phyloP scores from a whole-genome alignment of 2,797 vertebrate species.

The Semotilus atromaculatus region DNA sequence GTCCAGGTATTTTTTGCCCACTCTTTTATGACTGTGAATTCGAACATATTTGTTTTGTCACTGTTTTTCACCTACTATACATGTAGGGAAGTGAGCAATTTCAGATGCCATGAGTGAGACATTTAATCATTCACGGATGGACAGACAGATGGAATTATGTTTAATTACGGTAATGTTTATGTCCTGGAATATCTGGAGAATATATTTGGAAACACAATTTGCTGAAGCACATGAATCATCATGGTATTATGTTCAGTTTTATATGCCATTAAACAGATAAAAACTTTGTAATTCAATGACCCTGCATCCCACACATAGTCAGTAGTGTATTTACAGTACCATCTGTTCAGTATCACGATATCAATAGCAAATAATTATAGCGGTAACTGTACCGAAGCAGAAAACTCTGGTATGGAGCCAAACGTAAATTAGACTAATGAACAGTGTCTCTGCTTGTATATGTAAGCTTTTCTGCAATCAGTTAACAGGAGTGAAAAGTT shows the following conservation, averaged over 20 bases:
- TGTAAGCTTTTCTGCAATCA: neutral
- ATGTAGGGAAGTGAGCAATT: neutral
- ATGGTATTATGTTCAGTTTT: neutral
- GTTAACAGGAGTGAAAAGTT: neutral
- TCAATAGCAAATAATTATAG: neutral
- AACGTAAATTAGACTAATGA: neutral
- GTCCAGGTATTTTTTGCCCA: neutral
- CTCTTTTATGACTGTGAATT: neutral
- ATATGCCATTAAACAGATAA: neutral
- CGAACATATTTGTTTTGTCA: too few species aligned
- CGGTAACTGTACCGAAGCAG: neutral
- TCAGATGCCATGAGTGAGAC: neutral
- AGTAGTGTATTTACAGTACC: neutral
- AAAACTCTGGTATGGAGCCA: conserved; percentile 5
- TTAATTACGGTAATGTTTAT: neutral
- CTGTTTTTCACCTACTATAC: too few species aligned
- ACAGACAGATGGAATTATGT: neutral
- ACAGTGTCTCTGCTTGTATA: neutral
- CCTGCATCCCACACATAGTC: neutral
- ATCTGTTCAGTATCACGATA: neutral
- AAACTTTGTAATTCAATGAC: neutral
- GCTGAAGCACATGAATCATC: neutral
- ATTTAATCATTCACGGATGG: neutral
- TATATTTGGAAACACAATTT: neutral
- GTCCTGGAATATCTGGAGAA: neutral